These are phyloP conservation scores for Lagria hirta DNA, from an alignment of 2,888 invertebrate genomes.

Conservation along the genomic window DNA sequence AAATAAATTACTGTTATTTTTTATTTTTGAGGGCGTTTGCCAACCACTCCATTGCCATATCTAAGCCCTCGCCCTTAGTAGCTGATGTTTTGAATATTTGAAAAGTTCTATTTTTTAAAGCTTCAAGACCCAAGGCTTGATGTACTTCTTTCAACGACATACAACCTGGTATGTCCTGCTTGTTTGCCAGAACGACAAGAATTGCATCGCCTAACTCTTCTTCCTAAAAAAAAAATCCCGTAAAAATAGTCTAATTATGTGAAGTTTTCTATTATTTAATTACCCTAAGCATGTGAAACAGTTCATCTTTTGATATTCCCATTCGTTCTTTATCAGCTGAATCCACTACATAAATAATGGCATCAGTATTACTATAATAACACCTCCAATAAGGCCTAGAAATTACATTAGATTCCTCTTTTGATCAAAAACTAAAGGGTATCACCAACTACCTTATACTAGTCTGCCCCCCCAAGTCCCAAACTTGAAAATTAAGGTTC, in stretches of 20 bases:
- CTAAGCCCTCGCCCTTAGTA: constrained; percentile 95
- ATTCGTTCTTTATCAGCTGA: constrained; percentile 98
- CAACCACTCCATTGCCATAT: constrained; percentile 99
- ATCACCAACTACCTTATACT: constrained; percentile 79
- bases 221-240: constrained; percentile 63
- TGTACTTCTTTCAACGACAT: constrained; percentile 96
- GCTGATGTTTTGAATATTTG: constrained; percentile 99
- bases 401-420: too few species aligned
- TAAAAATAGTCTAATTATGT: too few species aligned
- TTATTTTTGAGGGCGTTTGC: constrained; percentile 86
- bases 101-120: constrained; percentile 95
- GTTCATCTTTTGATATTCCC: constrained; percentile 98
- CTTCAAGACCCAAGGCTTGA: constrained; percentile 91
- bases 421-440: too few species aligned
- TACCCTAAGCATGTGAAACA: constrained; percentile 95
- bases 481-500: constrained; percentile 98
- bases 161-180: constrained; percentile 98
- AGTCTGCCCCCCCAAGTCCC: constrained; percentile 99
- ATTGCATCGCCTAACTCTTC: constrained; percentile 96
- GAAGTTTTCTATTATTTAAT: constrained; percentile 8
- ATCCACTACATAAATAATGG: constrained; percentile 99
- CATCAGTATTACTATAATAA: constrained; percentile 99
- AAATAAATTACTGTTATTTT: constrained; percentile 64
- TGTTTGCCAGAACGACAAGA: constrained; percentile 96
- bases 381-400: constrained; percentile 98